A percentile compares a stretch with the other conserved stretches of the same genome.
phyloP scores from a whole-genome alignment of 1,140 invertebrate genomes.

The Odontomachus brunneus region DNA sequence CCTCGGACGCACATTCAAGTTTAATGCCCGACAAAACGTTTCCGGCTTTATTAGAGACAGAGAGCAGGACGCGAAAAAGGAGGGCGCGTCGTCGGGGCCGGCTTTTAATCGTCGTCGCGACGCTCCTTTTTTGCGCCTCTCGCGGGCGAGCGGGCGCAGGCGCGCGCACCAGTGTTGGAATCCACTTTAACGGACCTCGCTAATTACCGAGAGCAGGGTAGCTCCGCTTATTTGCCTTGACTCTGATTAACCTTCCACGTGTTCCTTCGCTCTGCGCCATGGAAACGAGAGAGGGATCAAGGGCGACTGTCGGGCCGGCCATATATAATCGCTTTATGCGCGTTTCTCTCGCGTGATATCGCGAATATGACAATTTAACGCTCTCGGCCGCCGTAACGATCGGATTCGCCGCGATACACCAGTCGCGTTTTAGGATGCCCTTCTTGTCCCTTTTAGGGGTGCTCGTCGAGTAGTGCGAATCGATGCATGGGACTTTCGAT shows the following conservation, averaged over 20 bases:
- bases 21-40: conserved; percentile 58
- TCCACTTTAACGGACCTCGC: conserved; percentile 76
- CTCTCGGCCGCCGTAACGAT: conserved; percentile 15
- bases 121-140: conserved; percentile 64
- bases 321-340: conserved; percentile 60
- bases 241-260: conserved; percentile 78
- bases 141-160: conserved; percentile 41
- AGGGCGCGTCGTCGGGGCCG: conserved; percentile 51
- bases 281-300: conserved; percentile 65
- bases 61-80: conserved; percentile 46
- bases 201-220: conserved; percentile 75
- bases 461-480: too few species aligned
- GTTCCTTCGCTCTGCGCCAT: conserved; percentile 22
- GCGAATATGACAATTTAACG: conserved; percentile 34
- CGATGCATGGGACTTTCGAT: too few species aligned
- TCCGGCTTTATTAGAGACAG: conserved; percentile 49
- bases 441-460: not conserved
- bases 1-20: conserved; percentile 23
- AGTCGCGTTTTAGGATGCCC: not conserved
- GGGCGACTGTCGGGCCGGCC: conserved; percentile 36
- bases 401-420: not conserved
- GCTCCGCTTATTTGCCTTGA: conserved; percentile 77
- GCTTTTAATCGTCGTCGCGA: conserved; percentile 69
- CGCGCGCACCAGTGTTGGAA: conserved; percentile 68
- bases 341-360: conserved; percentile 8